Evolutionary conservation across 2,113 vertebrate genomes (phyloP), one percentile per base, ranked within the genome.

Genomic region (Cavia porcellus): DNA sequence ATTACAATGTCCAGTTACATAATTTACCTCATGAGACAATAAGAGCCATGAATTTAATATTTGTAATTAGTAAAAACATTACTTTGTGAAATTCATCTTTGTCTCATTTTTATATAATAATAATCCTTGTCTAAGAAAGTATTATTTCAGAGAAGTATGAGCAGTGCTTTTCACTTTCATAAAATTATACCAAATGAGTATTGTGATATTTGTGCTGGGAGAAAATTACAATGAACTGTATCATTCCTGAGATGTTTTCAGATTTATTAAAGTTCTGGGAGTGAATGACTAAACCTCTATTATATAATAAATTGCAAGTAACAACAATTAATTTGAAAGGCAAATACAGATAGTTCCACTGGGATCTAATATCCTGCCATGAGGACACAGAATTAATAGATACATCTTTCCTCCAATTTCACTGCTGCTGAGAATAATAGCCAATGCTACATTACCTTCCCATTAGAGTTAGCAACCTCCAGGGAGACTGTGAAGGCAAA

Each of bases 381-480:
- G 85, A 95, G 90, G 85, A 68, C 38, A 95, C 32, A 85, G 82
- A 96, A 94, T 96, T 97, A 96, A 94, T 95, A 66, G 64, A 66
- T 75, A 38, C 72, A 57, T 93, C 86, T 93, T 96, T 91, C 88
- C 89, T 93, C 95, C 95, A 68, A 28, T 94, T 97, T 94, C 32
- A 28, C 75, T 83, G 28, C 42, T 94, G 81, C 57, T 74, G 94
- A 96, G 89, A 96, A 93, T 98, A 96, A 96, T 96, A 95, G 84
- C 57, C 84, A 95, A 96, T 92, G 97, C 89, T 86, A 97, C 97
- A 97, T 96, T 98, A 89, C 80, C 59, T 98, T 96, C 96, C 89
- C 94, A 97, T 98, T 96, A 98, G 96, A 97, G 95, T 87, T 81
- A 90, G 92, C 62, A 96, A 93, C 93, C 96, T 97, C 97, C 77